Base-by-base conservation (phyloP, 2,888 invertebrate genomes). In the Geotrupes spiniger region DNA sequence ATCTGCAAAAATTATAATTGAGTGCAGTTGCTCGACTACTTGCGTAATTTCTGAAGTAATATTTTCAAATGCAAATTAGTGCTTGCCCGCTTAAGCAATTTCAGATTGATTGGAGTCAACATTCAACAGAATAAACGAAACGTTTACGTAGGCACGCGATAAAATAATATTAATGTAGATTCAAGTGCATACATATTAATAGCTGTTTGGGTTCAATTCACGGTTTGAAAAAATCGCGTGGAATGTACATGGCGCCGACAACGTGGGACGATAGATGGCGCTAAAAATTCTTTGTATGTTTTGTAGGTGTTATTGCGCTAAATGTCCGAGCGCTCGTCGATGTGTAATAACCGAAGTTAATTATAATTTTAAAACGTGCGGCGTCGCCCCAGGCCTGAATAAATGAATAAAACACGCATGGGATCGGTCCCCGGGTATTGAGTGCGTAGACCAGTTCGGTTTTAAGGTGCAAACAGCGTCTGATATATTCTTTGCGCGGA, bases 391-490 rank as follows among this genome's bases (percentile, higher is more conserved):
- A 8, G 14, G 33, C 14, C 14, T 33, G 15, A 12, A 33, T 33
- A 33, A 33, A 33, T 33, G 15, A 33, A 33, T 33, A 14, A 33
- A 33, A 33, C 6, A 21, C 33, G 33, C 33, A 33, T 9, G 33
- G 15, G 14, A 14, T 33, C 12, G 33, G 33, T 33, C 14, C 33
- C 12, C 14, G 14, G 8, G 8, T 15, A 29, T 33, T 33, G 14
- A 33, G 14, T 15, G 14, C 14, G 9, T n/a, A n/a, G n/a, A 14
- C 5, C 8, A 29, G 31, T 29, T 12, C 12, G 14, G 33, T 12
- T 46, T 46, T 46, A 46, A 46, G 46, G 46, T 46, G 46, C 36
- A 46, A 46, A 46, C 46, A 26, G 41, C 17, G 33, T 46, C 40
- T 26, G 40, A 46, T 40, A 40, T 46, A 46, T 41, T 40, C 46